phyloP scores from a whole-genome alignment of 2,113 vertebrate species.

The Phylloscopus trochiloides region DNA sequence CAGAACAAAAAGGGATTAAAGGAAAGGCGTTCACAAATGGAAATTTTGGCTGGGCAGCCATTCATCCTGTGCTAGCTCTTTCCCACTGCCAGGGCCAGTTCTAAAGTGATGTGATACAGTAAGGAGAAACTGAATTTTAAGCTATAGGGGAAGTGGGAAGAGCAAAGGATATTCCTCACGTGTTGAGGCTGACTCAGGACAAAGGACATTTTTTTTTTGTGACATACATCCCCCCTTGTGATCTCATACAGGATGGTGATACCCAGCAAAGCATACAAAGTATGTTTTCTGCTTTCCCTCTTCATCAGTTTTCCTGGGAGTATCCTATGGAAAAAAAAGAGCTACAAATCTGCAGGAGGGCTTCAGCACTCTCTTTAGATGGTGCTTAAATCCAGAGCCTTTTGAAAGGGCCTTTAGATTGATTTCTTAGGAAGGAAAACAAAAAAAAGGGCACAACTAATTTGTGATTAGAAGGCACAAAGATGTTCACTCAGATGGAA shows the following conservation, averaged over 20 bases:
- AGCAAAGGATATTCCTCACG: background rate
- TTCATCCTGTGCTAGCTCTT: slow-evolving; percentile 1
- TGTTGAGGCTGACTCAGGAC: background rate
- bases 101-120: background rate
- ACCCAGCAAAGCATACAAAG: background rate
- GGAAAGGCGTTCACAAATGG: slow-evolving; percentile 61
- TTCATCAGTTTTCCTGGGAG: background rate
- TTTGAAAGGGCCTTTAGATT: background rate
- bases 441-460: background rate
- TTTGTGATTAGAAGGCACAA: slow-evolving; percentile 37
- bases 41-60: slow-evolving; percentile 8
- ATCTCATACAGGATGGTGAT: background rate
- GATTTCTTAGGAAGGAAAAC: background rate
- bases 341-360: background rate
- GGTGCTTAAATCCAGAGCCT: background rate
- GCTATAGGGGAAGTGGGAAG: background rate
- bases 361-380: background rate
- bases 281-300: background rate
- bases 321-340: rapidly evolving
- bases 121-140: background rate
- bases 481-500: slow-evolving; percentile 24
- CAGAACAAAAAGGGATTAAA: slow-evolving; percentile 34
- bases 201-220: background rate
- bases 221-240: background rate
- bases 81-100: background rate